Conservation (phyloP, 2,113 vertebrate species). For the Chunga burmeisteri region DNA sequence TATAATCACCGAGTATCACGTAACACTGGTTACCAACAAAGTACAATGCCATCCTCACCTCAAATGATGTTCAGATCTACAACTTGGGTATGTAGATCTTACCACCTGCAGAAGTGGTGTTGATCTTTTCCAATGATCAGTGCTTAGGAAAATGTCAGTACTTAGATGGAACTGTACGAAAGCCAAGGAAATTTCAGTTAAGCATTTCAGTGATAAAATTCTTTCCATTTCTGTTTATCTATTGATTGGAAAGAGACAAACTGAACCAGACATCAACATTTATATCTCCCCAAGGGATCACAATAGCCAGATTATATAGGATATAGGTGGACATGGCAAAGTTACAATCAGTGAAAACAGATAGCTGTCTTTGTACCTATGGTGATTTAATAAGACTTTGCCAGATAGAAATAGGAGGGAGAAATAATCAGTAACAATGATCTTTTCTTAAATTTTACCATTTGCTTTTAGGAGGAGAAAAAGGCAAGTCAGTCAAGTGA, state of each 20-base stretch:
- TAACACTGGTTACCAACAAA: neutral
- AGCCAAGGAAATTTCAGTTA: neutral
- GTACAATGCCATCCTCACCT: neutral
- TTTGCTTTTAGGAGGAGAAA: neutral
- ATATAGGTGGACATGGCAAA: neutral
- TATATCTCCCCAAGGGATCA: neutral
- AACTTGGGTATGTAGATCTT: accelerated
- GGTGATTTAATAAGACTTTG: neutral
- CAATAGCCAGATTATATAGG: neutral
- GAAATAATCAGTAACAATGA: neutral
- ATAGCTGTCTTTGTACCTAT: neutral
- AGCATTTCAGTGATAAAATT: neutral
- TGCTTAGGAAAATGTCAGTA: neutral
- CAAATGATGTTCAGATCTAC: neutral
- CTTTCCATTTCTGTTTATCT: neutral
- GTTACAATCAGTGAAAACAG: neutral
- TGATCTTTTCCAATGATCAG: neutral
- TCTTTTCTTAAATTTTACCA: neutral
- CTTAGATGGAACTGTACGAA: neutral
- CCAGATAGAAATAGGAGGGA: neutral
- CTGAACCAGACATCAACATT: neutral
- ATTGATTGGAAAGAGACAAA: neutral
- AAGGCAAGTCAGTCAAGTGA: neutral
- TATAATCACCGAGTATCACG: accelerated
- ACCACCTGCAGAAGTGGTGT: neutral